These are phyloP conservation scores for Paraplagusia blochii DNA, from an alignment of 2,113 vertebrate species.

Conservation along the genomic window DNA sequence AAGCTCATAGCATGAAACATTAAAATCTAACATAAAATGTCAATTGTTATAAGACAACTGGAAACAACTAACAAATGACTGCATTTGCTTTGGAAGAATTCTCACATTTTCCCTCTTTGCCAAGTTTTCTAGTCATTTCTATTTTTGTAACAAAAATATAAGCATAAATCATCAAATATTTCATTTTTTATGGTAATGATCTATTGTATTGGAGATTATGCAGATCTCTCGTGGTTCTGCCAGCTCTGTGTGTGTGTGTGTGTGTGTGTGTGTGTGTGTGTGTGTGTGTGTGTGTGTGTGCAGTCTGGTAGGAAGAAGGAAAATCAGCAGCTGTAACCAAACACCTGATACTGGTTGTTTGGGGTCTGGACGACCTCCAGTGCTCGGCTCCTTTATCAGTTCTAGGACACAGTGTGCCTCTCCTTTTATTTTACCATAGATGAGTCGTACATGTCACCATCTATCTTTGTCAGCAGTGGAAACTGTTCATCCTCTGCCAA, in stretches of 20 bases:
- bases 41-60: too few relatives aligned
- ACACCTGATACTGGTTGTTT: slow-evolving; percentile 49
- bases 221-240: slow-evolving; percentile 8
- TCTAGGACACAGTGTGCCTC: slow-evolving; percentile 9
- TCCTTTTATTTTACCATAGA: slow-evolving; percentile 26
- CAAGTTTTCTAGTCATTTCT: too few relatives aligned
- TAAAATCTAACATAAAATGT: too few relatives aligned
- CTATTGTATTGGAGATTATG: too few relatives aligned
- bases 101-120: too few relatives aligned
- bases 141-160: too few relatives aligned
- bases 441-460: slow-evolving; percentile 38
- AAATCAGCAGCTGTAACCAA: slow-evolving; percentile 54
- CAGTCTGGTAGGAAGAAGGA: slow-evolving; percentile 41
- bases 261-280: slow-evolving; percentile 17
- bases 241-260: slow-evolving; percentile 30
- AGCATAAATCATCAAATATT: too few relatives aligned
- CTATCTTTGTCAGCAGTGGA: slow-evolving; percentile 38
- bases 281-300: too few relatives aligned
- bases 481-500: slow-evolving; percentile 6
- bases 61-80: too few relatives aligned
- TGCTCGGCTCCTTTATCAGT: slow-evolving; percentile 22
- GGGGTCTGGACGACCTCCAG: slow-evolving; percentile 58
- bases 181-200: too few relatives aligned
- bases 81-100: too few relatives aligned
- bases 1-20: too few relatives aligned